Evolutionary conservation across 2,888 invertebrate genomes (phyloP).

Genomic region (Agrochola circellaris): DNA sequence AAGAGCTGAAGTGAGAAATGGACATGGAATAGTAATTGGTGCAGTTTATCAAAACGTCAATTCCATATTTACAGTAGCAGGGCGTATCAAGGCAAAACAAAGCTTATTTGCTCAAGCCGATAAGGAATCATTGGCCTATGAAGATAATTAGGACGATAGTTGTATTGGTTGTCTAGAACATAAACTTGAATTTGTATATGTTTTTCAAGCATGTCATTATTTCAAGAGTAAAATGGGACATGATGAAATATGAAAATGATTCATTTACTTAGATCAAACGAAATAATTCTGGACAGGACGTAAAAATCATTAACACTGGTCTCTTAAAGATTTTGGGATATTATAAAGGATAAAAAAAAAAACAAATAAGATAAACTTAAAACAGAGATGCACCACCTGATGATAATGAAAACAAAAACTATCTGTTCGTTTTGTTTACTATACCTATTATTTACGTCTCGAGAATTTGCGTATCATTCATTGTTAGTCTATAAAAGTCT

Average conservation of each 20-base stretch:
- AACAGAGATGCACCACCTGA: constrained; percentile 19
- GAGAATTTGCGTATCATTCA: constrained; percentile 32
- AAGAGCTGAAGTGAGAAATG: constrained; percentile 12
- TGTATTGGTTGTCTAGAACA: constrained; percentile 25
- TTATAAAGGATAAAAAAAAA: neutral
- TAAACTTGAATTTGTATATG: constrained; percentile 16
- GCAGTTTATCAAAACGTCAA: constrained; percentile 48
- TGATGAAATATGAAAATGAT: neutral
- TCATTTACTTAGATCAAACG: neutral
- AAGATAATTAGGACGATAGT: constrained; percentile 46
- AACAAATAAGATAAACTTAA: constrained; percentile 12
- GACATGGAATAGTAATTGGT: neutral
- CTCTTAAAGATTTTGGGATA: constrained; percentile 17
- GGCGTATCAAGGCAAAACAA: constrained; percentile 49
- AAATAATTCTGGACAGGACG: neutral
- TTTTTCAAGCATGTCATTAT: neutral
- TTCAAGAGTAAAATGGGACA: constrained; percentile 4
- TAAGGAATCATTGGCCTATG: constrained; percentile 58
- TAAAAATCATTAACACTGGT: neutral
- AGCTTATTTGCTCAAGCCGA: constrained; percentile 42
- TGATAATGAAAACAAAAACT: constrained; percentile 23
- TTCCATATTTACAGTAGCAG: constrained; percentile 32
- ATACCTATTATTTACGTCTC: constrained; percentile 13
- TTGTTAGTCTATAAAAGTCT: constrained; percentile 31
- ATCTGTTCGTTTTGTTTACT: constrained; percentile 32